Percentiles rank a stretch among this genome's conserved stretches.
These are phyloP conservation scores for Diploscapter pachys DNA, from an alignment of 1,140 invertebrate genomes.

Conservation along the genomic window DNA sequence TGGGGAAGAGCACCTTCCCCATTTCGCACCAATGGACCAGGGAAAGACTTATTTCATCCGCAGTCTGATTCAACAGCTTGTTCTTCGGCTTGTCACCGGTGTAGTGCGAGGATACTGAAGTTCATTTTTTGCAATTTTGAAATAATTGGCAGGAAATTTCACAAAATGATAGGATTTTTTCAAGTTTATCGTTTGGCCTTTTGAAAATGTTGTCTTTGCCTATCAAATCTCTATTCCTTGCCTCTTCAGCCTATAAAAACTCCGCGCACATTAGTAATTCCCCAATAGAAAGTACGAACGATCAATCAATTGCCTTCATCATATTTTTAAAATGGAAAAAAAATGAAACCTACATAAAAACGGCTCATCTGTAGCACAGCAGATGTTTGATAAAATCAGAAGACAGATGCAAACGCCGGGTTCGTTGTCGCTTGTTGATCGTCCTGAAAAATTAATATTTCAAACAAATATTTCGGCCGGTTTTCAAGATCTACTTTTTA, in stretches of 20 bases:
- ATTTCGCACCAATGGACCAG: slow-evolving; percentile 30
- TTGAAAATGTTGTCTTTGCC: no score
- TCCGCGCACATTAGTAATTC: no score
- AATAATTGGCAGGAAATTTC: no score
- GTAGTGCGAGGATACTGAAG: slow-evolving; percentile 23
- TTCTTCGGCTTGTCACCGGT: slow-evolving; percentile 15
- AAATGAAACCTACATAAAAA: not conserved
- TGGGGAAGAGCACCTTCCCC: slow-evolving; percentile 17
- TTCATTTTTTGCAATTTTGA: no score
- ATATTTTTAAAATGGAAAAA: not conserved
- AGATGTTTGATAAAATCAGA: slow-evolving; percentile 14
- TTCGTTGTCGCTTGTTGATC: not conserved
- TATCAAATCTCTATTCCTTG: no score
- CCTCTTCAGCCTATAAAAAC: no score
- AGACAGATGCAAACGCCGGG: slow-evolving; percentile 15
- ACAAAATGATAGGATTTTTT: no score
- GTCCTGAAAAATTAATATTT: not conserved
- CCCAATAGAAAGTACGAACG: no score
- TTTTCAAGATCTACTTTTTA: no score
- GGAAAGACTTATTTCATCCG: slow-evolving; percentile 19
- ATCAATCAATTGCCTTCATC: no score
- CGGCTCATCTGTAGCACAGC: slow-evolving; percentile 11
- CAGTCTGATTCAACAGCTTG: slow-evolving; percentile 19
- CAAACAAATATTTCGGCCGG: no score
- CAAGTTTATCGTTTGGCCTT: no score